Base-by-base conservation (phyloP, 2,113 vertebrate species). In the Platysternon megacephalum region DNA sequence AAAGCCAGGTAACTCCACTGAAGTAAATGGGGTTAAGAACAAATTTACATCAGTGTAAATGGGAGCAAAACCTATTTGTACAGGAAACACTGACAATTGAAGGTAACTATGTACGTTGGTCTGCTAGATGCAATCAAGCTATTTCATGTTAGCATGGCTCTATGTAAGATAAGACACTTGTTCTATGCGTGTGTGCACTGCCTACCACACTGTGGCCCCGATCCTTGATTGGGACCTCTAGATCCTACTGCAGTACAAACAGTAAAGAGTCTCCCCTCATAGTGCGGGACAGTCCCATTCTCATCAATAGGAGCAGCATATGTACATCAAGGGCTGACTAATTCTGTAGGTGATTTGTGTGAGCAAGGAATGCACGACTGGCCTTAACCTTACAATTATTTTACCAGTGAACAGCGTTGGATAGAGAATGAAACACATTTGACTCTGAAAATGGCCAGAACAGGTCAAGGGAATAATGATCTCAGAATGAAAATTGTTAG, bases 401-500 rank as follows among this genome's bases (percentile, higher is more conserved):
- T 91, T 74, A 79, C 46, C 61, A 82, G 2, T 65, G 79, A 90
- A 86, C 42, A 86, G 58, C 3, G 5, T 13, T 74, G 53, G 89
- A 81, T 68, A 68, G 94, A 93, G 96, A 96, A 97, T 53, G 89
- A 39, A 81, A 46, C 14, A 87, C 14, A 85, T 85, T 52, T 88
- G 82, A 56, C 53, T 55, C 79, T 88, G 95, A 95, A 96, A 97
- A 91, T 84, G 94, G 58, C n/a, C n/a, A 91, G 88, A 58, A 86
- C 46, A n/a, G 82, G 91, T 93, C 85, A 95, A 95, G 74, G 95
- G 89, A 96, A 94, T 85, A 95, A 95, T 58, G 39, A 92, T 56
- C 42, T 86, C 2, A 3, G 5, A 52, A 88, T 81, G 56, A 61
- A 78, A 1, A 1, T 4, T 83, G 35, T 51, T 52, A 88, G 74